Base-by-base conservation (phyloP, 2,888 invertebrate genomes). In the Leptarthrus brevirostris region DNA sequence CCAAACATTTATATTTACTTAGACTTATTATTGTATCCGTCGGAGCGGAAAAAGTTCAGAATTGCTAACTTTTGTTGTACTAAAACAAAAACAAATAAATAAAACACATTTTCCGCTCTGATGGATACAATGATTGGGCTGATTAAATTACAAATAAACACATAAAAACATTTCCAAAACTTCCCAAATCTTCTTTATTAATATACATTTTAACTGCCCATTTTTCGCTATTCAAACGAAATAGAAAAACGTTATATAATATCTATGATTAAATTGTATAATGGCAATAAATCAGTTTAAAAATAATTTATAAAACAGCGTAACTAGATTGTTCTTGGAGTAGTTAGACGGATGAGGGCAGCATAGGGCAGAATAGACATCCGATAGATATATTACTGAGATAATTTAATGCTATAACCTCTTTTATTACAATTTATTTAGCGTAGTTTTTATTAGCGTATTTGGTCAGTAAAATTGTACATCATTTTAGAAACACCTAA, bases 201-300 rank as follows among this genome's bases (percentile, higher is more conserved):
- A 61, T 61, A 61, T 61, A 61, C 61, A 61, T 12, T 61, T 52
- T 61, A 61, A 61, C 61, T 61, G 61, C 61, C 61, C 61, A 18
- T 40, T 61, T 2, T 14, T 61, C 58, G 22, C 61, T 10, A 36
- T 18, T 16, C 14, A 61, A 61, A n/a, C 34, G n/a, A 40, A 36
- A 61, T 40, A 6, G 36, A 34, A 61, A 61, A 61, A 40, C 10
- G 10, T 40, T 44, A 36, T 22, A 8, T 4, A 36, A 36, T 1
- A n/a, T 30, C 22, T 36, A n/a, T n/a, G n/a, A n/a, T n/a, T n/a
- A n/a, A n/a, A n/a, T n/a, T n/a, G 18, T 10, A 10, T 1, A 61
- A 61, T 61, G 40, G 58, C 36, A 36, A 58, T 36, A 5, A 12
- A 36, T 12, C 30, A n/a, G 18, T 34, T 18, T 36, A 34, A 26